phyloP scores from a whole-genome alignment of 2,888 invertebrate genomes.

The Ptilodon capucinus region DNA sequence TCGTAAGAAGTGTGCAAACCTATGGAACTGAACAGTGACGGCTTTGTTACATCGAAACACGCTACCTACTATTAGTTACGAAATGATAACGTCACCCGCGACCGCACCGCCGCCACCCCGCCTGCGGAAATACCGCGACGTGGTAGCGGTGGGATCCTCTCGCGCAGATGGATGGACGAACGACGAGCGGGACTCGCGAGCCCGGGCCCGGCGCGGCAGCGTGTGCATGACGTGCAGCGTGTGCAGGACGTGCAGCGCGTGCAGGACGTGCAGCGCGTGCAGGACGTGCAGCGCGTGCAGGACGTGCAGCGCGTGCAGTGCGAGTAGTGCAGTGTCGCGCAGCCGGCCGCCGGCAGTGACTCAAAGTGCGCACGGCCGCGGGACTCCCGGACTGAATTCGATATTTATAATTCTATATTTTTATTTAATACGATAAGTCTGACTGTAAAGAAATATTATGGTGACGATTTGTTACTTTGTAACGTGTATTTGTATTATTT shows the following conservation, averaged over 20 bases:
- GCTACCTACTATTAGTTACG: neutral
- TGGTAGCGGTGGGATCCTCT: neutral
- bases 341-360: neutral
- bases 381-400: slow-evolving; percentile 58
- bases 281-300: neutral
- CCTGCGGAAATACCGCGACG: neutral
- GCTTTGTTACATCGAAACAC: neutral
- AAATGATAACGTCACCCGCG: neutral
- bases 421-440: slow-evolving; percentile 81
- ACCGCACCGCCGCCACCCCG: neutral
- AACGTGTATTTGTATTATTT: slow-evolving; percentile 71
- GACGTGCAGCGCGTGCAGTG: neutral
- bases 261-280: neutral
- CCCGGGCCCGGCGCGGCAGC: too few species aligned
- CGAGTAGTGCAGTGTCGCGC: neutral
- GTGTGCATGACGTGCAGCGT: neutral
- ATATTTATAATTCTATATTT: slow-evolving; percentile 80
- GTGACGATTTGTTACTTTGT: slow-evolving; percentile 71
- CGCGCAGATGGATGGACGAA: neutral
- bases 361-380: slow-evolving; percentile 7
- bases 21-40: neutral
- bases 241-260: neutral
- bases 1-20: neutral
- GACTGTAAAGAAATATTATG: slow-evolving; percentile 73
- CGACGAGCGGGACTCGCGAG: too few species aligned